Percentiles rank a stretch among this genome's conserved stretches.
Conservation (phyloP, 2,113 vertebrate genomes). For the Clarias batrachus region DNA sequence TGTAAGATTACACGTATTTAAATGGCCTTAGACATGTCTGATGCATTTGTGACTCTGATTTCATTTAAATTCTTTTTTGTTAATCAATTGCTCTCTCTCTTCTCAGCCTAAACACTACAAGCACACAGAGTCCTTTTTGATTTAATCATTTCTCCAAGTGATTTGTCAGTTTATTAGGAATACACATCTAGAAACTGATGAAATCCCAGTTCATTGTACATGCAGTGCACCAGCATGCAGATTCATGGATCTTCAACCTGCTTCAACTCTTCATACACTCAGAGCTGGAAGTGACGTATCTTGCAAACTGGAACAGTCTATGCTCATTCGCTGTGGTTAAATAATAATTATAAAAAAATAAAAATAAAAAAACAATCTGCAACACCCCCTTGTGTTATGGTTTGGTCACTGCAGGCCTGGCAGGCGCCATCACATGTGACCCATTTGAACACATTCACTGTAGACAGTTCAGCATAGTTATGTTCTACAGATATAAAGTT, state of each 20-base stretch:
- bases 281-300: background rate
- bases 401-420: background rate
- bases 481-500: background rate
- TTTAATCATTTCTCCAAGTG: constrained; percentile 68
- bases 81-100: constrained; percentile 46
- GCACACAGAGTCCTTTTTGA: constrained; percentile 92
- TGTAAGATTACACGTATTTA: background rate
- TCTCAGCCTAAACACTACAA: constrained; percentile 83
- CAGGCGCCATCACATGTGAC: background rate
- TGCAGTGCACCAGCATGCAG: background rate
- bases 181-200: background rate
- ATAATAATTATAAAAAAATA: too few species aligned
- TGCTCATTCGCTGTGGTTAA: background rate
- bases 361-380: background rate
- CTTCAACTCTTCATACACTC: background rate
- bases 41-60: background rate
- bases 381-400: constrained; percentile 19
- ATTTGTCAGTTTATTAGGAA: background rate
- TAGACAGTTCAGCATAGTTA: background rate
- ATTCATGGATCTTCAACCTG: background rate
- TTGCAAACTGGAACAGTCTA: background rate
- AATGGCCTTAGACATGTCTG: background rate
- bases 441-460: background rate
- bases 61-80: constrained; percentile 26
- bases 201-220: background rate